These are phyloP conservation scores for Eristalis pertinax DNA, from an alignment of 2,888 invertebrate genomes.

Conservation along the genomic window DNA sequence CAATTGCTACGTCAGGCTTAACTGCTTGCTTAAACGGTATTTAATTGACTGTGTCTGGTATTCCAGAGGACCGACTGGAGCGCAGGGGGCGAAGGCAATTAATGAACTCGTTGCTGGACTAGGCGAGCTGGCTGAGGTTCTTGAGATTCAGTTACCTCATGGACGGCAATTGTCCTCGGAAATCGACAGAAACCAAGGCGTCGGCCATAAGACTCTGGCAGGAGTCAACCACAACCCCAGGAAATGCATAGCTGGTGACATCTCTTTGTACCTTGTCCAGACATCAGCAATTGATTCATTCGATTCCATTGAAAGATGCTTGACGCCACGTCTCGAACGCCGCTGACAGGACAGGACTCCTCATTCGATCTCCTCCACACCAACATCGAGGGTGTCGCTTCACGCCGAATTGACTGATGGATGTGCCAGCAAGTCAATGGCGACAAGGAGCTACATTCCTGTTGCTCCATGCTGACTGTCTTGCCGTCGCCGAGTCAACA, in stretches of 20 bases:
- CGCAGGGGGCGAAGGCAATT: background rate
- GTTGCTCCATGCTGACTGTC: background rate
- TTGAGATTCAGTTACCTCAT: no score
- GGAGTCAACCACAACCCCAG: no score
- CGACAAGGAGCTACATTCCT: background rate
- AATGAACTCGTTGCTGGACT: no score
- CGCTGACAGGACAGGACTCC: background rate
- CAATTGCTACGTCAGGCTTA: background rate
- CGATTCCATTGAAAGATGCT: no score
- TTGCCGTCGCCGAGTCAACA: background rate
- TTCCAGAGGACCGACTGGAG: background rate
- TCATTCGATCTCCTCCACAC: background rate
- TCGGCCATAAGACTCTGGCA: no score
- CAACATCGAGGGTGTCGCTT: background rate
- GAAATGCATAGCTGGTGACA: no score
- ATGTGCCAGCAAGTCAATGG: conserved; percentile 21
- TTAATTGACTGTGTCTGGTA: background rate
- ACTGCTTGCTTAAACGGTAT: background rate
- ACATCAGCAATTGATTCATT: no score
- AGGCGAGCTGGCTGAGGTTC: no score
- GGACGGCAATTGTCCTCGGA: no score
- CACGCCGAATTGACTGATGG: conserved; percentile 40
- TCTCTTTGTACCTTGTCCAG: no score
- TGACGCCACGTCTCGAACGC: no score
- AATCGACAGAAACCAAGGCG: no score